Conservation (phyloP, 2,888 invertebrate genomes). For the Melinaea marsaeus region DNA sequence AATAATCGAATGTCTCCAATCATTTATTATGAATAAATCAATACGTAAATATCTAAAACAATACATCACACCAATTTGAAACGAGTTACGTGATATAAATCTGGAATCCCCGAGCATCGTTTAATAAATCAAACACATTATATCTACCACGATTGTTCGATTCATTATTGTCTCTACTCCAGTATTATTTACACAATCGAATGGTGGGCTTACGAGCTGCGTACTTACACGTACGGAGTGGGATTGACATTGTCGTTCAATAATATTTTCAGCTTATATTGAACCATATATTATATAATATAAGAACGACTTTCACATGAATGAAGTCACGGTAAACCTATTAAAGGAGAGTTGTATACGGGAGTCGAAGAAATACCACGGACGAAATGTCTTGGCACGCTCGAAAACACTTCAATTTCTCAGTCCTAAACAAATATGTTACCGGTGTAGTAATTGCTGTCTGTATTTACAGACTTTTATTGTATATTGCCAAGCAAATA, state of each 20-base stretch:
- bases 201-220: constrained; percentile 50
- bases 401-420: constrained; percentile 74
- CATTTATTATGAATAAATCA: constrained; percentile 29
- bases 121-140: constrained; percentile 73
- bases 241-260: constrained; percentile 24
- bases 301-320: constrained; percentile 20
- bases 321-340: constrained; percentile 8
- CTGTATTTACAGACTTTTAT: constrained; percentile 75
- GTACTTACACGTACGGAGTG: constrained; percentile 34
- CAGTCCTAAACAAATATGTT: constrained; percentile 77
- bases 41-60: constrained; percentile 33
- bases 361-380: constrained; percentile 56
- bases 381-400: constrained; percentile 68
- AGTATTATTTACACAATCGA: constrained; percentile 65
- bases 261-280: constrained; percentile 16
- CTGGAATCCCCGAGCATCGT: constrained; percentile 44
- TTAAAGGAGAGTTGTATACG: constrained; percentile 25
- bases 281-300: constrained; percentile 20
- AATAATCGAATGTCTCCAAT: constrained; percentile 21
- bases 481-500: constrained; percentile 74
- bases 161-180: constrained; percentile 68
- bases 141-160: constrained; percentile 63
- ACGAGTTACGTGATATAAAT: constrained; percentile 34
- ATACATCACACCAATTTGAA: constrained; percentile 32
- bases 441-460: constrained; percentile 73